Evolutionary conservation across 2,888 invertebrate genomes (phyloP).

Genomic region (Ophonus ardosiacus): DNA sequence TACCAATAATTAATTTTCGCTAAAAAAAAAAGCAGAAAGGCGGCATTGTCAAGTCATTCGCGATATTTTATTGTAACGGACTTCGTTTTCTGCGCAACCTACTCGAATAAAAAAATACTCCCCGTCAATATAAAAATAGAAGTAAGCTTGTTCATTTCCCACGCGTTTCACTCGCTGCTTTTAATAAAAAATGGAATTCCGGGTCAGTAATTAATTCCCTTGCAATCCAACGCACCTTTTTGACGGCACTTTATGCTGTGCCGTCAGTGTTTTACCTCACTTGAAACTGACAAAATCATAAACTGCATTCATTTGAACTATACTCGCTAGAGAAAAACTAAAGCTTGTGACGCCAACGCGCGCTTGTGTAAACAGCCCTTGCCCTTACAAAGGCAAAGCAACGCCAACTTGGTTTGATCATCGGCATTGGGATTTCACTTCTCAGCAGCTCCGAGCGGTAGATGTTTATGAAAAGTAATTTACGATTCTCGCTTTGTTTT

Average conservation of each 20-base stretch:
- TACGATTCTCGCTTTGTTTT: conserved; percentile 46
- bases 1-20: no score
- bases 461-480: conserved; percentile 50
- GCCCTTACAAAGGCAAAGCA: not conserved
- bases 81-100: no score
- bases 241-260: not conserved
- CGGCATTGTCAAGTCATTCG: no score
- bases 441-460: not conserved
- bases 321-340: not conserved
- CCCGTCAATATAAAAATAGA: no score
- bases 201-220: not conserved
- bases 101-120: no score
- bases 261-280: not conserved
- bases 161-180: no score
- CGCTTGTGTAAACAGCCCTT: not conserved
- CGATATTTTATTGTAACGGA: no score
- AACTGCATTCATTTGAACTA: not conserved
- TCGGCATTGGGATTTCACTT: conserved; percentile 5
- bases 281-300: not conserved
- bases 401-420: not conserved
- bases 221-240: not conserved
- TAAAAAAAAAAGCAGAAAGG: no score
- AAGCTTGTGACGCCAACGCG: not conserved
- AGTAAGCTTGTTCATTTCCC: no score
- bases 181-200: not conserved